phyloP scores from a whole-genome alignment of 2,797 vertebrate genomes.

The Danio albolineatus region DNA sequence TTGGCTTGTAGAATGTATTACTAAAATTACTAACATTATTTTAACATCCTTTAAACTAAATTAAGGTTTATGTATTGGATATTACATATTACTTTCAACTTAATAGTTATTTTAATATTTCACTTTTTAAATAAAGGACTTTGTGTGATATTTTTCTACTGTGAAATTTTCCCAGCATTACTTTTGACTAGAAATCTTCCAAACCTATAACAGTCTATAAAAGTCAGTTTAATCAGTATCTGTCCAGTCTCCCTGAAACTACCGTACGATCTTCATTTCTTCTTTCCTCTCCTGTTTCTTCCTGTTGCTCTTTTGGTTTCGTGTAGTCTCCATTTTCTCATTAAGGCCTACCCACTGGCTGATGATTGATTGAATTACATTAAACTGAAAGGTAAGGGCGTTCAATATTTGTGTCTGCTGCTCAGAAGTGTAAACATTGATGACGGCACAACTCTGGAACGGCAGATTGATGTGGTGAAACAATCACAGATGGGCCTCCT shows the following conservation, averaged over 20 bases:
- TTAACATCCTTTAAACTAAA: too few species aligned
- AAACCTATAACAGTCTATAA: neutral
- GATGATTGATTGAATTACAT: conserved; percentile 76
- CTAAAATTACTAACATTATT: too few species aligned
- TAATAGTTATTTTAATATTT: neutral
- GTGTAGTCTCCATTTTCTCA: conserved; percentile 37
- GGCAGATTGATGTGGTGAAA: conserved; percentile 51
- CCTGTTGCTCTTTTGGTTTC: neutral
- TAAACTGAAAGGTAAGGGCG: conserved; percentile 62
- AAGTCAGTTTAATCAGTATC: conserved; percentile 4
- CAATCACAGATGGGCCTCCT: conserved; percentile 45
- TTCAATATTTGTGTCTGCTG: conserved; percentile 79
- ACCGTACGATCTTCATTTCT: conserved; percentile 70
- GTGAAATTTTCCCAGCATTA: neutral
- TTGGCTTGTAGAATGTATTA: too few species aligned
- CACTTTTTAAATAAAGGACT: neutral
- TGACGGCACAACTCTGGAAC: conserved; percentile 23
- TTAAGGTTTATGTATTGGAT: neutral
- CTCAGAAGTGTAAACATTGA: conserved; percentile 73
- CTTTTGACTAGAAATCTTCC: neutral
- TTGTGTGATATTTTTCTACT: neutral
- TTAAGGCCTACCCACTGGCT: conserved; percentile 33
- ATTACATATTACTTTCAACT: neutral
- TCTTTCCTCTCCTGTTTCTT: conserved; percentile 50
- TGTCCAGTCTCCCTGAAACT: conserved; percentile 57